Evolutionary conservation across 2,797 vertebrate species (phyloP).

Genomic region (Furcifer pardalis): DNA sequence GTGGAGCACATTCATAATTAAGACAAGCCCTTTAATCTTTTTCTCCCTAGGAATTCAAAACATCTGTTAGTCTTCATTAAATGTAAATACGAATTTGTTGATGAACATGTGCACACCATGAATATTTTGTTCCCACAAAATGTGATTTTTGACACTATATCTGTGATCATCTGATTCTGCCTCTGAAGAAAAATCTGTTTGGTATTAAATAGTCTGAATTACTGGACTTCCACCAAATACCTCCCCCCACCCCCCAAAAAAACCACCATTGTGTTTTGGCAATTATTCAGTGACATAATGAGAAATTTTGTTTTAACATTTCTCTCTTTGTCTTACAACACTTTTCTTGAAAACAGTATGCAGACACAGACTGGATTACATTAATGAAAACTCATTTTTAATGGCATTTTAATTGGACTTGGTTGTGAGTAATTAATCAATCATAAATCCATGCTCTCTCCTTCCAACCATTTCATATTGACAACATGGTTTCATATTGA

Average conservation of each 20-base stretch:
- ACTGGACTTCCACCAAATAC: too few relatives aligned
- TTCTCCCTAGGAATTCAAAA: slow-evolving; percentile 34
- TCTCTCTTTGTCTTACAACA: too few relatives aligned
- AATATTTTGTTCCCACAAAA: slow-evolving; percentile 10
- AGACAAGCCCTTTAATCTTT: slow-evolving; percentile 36
- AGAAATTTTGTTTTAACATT: not conserved
- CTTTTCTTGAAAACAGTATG: not conserved
- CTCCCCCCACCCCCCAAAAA: too few relatives aligned
- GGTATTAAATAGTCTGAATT: not conserved
- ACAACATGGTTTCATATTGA: not conserved
- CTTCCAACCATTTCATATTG: too few relatives aligned
- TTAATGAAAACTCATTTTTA: not conserved
- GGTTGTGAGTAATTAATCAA: not conserved
- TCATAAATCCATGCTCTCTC: not conserved
- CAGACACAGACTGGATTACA: not conserved
- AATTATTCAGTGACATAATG: not conserved
- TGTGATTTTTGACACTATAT: not conserved
- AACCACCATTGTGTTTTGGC: not conserved
- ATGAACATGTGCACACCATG: slow-evolving; percentile 26
- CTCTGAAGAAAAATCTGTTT: not conserved
- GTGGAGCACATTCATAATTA: slow-evolving; percentile 43
- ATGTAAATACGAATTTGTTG: slow-evolving; percentile 32
- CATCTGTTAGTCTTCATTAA: slow-evolving; percentile 43
- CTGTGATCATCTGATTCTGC: not conserved
- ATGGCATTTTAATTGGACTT: not conserved